Base-by-base conservation (phyloP, 2,113 vertebrate species). In the Synchiropus splendidus region DNA sequence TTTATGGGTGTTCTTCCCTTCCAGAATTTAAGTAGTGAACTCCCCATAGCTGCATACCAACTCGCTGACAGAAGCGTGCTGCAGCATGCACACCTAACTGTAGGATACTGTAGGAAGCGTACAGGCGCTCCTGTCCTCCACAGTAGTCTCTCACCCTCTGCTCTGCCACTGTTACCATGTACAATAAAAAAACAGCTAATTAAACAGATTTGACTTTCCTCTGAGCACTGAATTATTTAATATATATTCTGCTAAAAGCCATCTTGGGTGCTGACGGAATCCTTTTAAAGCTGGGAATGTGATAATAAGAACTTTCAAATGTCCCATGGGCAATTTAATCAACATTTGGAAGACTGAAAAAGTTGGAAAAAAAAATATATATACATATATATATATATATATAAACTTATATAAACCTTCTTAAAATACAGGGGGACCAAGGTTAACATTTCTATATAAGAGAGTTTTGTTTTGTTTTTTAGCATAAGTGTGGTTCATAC, bases 171-270 rank as follows among this genome's bases (percentile, higher is more conserved):
- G 51, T 36, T 62, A 54, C 45, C 4, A 40, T 42, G 36, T 18
- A 50, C 43, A 36, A 63, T n/a, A 61, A 42, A 57, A 59, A 45
- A 58, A 43, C 39, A 48, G 47, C 67, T 64, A 72, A 62, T 66
- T 27, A 40, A 9, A 36, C 50, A 60, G 42, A 61, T 48, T 39
- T 49, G 67, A 49, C 44, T 50, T 45, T 61, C 64, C 53, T 78
- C 60, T 18, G 49, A 72, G 52, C 53, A 51, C 48, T 69, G 51
- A 74, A 64, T 71, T 63, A 55, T 54, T 30, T 48, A 56, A 65
- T 45, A 54, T 57, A 77, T 58, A 59, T 70, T 79, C 72, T 71
- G 63, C 63, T 67, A 51, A 44, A 58, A 72, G 67, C 58, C 51
- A 54, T 76, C 58, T 59, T 34, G 67, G 63, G 45, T 70, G 51